These are phyloP conservation scores for Hippolais icterina DNA, from an alignment of 2,113 vertebrate species.

Conservation along the genomic window DNA sequence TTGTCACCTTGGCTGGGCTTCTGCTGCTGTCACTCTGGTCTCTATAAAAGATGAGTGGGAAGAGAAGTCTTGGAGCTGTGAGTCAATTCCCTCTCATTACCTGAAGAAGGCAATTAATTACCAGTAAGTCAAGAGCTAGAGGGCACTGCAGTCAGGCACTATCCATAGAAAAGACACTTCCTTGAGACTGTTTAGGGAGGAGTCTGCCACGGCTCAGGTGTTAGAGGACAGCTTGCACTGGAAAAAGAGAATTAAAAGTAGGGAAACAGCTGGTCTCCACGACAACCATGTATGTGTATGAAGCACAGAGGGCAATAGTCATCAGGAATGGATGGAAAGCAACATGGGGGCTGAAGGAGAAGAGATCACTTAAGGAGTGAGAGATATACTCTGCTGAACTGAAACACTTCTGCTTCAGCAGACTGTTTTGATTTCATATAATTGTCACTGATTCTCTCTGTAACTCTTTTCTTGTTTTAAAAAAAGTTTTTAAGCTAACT, in stretches of 20 bases:
- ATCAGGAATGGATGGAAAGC: background rate
- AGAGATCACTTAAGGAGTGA: background rate
- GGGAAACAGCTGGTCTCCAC: constrained; percentile 4
- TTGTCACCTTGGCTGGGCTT: background rate
- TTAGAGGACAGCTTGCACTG: background rate
- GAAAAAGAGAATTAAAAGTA: background rate
- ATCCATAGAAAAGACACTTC: background rate
- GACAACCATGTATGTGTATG: background rate
- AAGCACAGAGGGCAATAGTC: background rate
- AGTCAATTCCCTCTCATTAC: background rate
- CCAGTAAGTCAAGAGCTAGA: background rate
- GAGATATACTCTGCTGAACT: background rate
- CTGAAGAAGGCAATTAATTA: background rate
- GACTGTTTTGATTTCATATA: background rate
- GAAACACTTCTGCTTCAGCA: constrained; percentile 1
- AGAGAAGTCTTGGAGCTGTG: background rate
- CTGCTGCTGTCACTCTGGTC: background rate
- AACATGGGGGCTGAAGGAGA: background rate
- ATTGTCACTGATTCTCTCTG: background rate
- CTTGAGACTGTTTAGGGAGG: background rate
- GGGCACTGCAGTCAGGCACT: background rate
- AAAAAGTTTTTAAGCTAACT: constrained; percentile 7
- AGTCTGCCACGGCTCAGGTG: background rate
- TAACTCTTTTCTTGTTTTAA: background rate
- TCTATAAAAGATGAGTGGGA: background rate